phyloP scores from a whole-genome alignment of 1,140 invertebrate species.

The Ctenoplectra terminalis region DNA sequence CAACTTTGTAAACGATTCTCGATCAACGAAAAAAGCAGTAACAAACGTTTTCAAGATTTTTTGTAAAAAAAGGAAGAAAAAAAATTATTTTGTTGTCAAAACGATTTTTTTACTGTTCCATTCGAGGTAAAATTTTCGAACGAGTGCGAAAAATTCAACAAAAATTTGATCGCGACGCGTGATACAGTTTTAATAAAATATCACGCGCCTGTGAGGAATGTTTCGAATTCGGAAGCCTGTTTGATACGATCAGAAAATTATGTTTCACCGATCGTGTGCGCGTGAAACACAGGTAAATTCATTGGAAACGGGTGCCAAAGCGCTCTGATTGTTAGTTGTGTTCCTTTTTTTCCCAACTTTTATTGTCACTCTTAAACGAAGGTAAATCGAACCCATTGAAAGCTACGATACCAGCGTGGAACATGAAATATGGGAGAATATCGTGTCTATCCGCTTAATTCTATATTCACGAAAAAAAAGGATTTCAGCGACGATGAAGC shows the following conservation, averaged over 20 bases:
- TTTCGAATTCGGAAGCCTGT: background rate
- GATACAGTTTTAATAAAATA: slow-evolving; percentile 2
- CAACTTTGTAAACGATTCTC: too few species aligned
- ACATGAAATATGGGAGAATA: too few species aligned
- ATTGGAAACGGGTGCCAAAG: background rate
- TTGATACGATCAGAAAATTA: slow-evolving; percentile 2
- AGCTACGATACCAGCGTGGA: background rate
- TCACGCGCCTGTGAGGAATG: background rate
- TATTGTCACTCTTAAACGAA: background rate
- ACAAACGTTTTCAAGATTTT: background rate
- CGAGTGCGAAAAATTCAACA: background rate
- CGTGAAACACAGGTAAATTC: background rate
- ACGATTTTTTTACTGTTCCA: background rate
- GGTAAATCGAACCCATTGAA: background rate
- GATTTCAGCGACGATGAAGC: slow-evolving; percentile 49
- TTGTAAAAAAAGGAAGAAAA: too few species aligned
- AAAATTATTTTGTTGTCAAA: too few species aligned
- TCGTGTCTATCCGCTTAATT: slow-evolving; percentile 52
- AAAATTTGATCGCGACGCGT: background rate
- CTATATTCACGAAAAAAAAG: slow-evolving; percentile 65
- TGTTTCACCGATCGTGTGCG: background rate
- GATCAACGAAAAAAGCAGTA: rapidly evolving
- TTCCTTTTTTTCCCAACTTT: background rate
- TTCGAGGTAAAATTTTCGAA: background rate
- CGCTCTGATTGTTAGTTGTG: background rate